phyloP scores from a whole-genome alignment of 1,140 invertebrate genomes.

The Luehdorfia chinensis region DNA sequence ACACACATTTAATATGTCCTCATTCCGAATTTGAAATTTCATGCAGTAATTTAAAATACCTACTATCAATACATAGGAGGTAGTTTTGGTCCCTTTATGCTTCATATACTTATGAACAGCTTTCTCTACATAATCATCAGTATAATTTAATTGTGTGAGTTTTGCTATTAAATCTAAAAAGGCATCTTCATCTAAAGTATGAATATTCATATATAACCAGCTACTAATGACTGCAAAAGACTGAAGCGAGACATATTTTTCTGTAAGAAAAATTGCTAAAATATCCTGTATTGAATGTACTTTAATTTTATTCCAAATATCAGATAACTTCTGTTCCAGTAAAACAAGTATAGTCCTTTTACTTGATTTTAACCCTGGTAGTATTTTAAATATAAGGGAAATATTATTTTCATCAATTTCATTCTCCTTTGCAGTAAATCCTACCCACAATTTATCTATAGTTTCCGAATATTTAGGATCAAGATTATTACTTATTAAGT shows the following conservation, averaged over 20 bases:
- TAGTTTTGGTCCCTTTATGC: constrained; percentile 70
- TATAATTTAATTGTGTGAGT: constrained; percentile 76
- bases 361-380: constrained; percentile 80
- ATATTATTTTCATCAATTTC: constrained; percentile 80
- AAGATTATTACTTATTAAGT: constrained; percentile 60
- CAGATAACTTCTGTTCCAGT: constrained; percentile 79
- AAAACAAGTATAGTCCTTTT: constrained; percentile 79
- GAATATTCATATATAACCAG: constrained; percentile 81
- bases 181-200: constrained; percentile 79
- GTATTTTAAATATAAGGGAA: constrained; percentile 76
- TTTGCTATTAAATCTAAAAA: constrained; percentile 79
- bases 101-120: constrained; percentile 81
- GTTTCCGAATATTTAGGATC: constrained; percentile 69
- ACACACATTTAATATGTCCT: constrained; percentile 78
- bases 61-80: constrained; percentile 78
- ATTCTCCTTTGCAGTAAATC: constrained; percentile 78
- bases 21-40: constrained; percentile 78
- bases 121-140: constrained; percentile 76
- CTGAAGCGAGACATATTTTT: constrained; percentile 67
- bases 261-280: constrained; percentile 63
- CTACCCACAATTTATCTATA: constrained; percentile 84
- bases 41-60: constrained; percentile 81
- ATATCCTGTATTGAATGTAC: constrained; percentile 78
- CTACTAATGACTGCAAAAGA: constrained; percentile 73
- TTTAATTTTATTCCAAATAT: constrained; percentile 78